Evolutionary conservation across 1,140 invertebrate genomes (phyloP).

Genomic region (Musca vetustissima): DNA sequence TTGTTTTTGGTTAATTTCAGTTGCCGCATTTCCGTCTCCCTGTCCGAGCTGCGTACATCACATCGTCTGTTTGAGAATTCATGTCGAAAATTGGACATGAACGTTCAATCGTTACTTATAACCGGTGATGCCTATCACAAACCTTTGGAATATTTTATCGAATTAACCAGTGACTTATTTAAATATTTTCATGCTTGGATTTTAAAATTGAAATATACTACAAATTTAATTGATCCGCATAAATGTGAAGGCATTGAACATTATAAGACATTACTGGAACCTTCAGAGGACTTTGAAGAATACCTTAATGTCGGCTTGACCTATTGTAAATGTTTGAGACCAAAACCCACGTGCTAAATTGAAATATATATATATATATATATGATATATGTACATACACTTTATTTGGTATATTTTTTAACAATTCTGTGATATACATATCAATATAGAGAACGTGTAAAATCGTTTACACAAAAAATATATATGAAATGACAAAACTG

Average conservation of each 20-base stretch:
- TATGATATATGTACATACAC: no score
- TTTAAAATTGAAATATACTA: slow-evolving; percentile 35
- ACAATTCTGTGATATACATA: no score
- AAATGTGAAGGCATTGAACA: slow-evolving; percentile 32
- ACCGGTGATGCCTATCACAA: slow-evolving; percentile 44
- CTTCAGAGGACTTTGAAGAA: slow-evolving; percentile 45
- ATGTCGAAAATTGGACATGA: slow-evolving; percentile 29
- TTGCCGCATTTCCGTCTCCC: slow-evolving; percentile 20
- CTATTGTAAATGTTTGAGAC: slow-evolving; percentile 40
- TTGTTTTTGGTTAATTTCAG: background rate
- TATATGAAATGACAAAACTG: no score
- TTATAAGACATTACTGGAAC: slow-evolving; percentile 34
- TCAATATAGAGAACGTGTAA: no score
- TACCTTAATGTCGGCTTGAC: slow-evolving; percentile 39
- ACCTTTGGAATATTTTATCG: slow-evolving; percentile 42
- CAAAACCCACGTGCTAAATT: background rate
- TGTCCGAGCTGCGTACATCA: background rate
- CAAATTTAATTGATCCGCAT: slow-evolving; percentile 37
- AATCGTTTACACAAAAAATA: no score
- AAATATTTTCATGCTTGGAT: slow-evolving; percentile 36
- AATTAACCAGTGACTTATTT: slow-evolving; percentile 42
- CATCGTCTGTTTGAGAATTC: slow-evolving; percentile 29
- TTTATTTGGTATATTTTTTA: no score
- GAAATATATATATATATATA: background rate
- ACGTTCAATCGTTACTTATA: slow-evolving; percentile 30